phyloP scores from a whole-genome alignment of 2,888 invertebrate genomes.

The Syrphus vitripennis region DNA sequence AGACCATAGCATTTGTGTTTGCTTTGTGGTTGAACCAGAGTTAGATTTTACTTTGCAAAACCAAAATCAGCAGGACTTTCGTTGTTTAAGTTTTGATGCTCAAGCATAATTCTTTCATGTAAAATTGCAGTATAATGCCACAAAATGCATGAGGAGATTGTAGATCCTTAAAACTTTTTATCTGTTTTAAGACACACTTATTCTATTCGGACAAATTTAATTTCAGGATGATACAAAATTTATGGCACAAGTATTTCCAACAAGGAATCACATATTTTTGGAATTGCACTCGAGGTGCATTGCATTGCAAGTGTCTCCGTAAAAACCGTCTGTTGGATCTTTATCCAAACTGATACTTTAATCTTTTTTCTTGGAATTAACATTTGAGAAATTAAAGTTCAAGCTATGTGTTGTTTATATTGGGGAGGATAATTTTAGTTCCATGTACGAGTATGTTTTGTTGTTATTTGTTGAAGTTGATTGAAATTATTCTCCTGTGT shows the following conservation, averaged over 20 bases:
- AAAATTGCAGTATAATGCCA: background rate
- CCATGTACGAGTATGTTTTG: background rate
- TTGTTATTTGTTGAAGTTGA: background rate
- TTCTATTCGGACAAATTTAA: no score
- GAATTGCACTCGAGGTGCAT: background rate
- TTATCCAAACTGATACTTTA: background rate
- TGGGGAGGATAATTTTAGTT: background rate
- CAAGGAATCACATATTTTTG: background rate
- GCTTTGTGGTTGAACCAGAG: constrained; percentile 12
- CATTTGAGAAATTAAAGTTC: background rate
- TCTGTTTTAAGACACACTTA: no score
- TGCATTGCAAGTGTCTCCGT: background rate
- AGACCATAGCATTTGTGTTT: constrained; percentile 7
- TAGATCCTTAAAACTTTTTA: no score
- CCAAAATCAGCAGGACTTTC: constrained; percentile 9
- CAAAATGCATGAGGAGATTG: no score
- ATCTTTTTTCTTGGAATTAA: background rate
- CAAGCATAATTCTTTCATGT: background rate
- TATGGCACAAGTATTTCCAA: background rate
- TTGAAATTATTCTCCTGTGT: background rate
- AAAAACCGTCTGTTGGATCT: background rate
- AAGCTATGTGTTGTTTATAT: no score
- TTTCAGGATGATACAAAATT: background rate
- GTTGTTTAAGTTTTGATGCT: background rate
- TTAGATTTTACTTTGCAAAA: constrained; percentile 13